Percentiles rank a stretch among this genome's conserved stretches.
Conservation (phyloP, 2,113 vertebrate genomes). For the Cyprinus carpio region DNA sequence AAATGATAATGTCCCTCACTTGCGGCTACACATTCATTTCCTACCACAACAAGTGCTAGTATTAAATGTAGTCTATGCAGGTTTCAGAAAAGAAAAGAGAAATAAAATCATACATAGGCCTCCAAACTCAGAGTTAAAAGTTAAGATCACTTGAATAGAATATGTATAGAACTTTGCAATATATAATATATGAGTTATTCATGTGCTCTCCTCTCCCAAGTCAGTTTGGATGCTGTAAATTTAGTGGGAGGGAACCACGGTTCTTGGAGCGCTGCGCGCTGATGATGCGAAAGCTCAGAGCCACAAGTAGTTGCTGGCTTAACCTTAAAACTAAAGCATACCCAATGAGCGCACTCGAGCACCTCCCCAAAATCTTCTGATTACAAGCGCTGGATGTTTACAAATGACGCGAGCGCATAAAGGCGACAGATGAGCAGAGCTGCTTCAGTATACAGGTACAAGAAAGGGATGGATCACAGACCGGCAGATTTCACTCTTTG, state of each 20-base stretch:
- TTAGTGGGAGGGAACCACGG: constrained; percentile 46
- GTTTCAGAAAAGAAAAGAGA: background rate
- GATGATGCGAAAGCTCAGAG: constrained; percentile 59
- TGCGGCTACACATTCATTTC: no score
- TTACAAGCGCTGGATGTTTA: constrained; percentile 69
- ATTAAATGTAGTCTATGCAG: background rate
- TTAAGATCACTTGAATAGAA: background rate
- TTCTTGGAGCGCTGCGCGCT: constrained; percentile 40
- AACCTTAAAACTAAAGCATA: constrained; percentile 54
- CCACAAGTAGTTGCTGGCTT: constrained; percentile 62
- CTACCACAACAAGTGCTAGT: no score
- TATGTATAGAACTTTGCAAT: background rate
- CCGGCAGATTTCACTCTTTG: constrained; percentile 72
- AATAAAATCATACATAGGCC: background rate
- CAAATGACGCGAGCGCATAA: constrained; percentile 76
- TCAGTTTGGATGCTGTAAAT: constrained; percentile 25
- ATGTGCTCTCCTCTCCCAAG: background rate
- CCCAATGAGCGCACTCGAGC: constrained; percentile 76
- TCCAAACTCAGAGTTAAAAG: background rate
- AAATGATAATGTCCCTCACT: background rate
- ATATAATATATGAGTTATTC: background rate
- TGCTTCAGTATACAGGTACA: constrained; percentile 72
- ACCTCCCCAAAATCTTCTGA: constrained; percentile 68
- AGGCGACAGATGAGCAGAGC: constrained; percentile 66
- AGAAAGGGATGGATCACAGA: constrained; percentile 70